A percentile compares a stretch with the other conserved stretches of the same genome.
Evolutionary conservation across 2,888 invertebrate species (phyloP).

Genomic region (Bembecia ichneumoniformis): DNA sequence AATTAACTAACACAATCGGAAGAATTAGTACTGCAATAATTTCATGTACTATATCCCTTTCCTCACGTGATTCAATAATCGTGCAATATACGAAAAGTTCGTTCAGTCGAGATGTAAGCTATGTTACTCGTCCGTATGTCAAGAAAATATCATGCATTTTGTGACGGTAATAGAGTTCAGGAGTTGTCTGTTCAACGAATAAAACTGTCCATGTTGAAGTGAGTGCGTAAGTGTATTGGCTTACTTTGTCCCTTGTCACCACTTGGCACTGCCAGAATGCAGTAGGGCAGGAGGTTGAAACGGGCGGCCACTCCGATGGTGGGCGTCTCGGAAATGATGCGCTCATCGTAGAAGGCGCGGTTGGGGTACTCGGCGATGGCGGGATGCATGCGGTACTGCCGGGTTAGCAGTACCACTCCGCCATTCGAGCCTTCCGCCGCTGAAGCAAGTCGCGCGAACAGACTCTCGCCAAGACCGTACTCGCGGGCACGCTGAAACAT

Average conservation of each 20-base stretch:
- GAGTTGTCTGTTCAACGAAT: too few species aligned
- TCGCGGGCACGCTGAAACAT: constrained; percentile 75
- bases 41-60: too few species aligned
- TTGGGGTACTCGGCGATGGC: constrained; percentile 87
- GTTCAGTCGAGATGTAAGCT: too few species aligned
- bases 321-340: constrained; percentile 44
- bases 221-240: not conserved
- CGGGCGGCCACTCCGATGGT: constrained; percentile 11
- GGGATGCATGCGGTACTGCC: constrained; percentile 90
- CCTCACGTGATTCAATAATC: too few species aligned
- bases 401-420: constrained; percentile 71
- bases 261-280: constrained; percentile 39
- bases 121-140: too few species aligned
- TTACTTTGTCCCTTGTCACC: constrained; percentile 53
- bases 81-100: too few species aligned
- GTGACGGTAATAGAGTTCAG: too few species aligned
- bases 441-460: constrained; percentile 81
- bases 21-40: too few species aligned
- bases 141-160: too few species aligned
- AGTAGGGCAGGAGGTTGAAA: constrained; percentile 41
- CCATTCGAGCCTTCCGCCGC: constrained; percentile 57
- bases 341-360: constrained; percentile 76
- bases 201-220: too few species aligned
- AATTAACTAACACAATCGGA: too few species aligned
- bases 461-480: constrained; percentile 79